Conservation (phyloP, 2,888 invertebrate species). For the Epirrhoe alternata region DNA sequence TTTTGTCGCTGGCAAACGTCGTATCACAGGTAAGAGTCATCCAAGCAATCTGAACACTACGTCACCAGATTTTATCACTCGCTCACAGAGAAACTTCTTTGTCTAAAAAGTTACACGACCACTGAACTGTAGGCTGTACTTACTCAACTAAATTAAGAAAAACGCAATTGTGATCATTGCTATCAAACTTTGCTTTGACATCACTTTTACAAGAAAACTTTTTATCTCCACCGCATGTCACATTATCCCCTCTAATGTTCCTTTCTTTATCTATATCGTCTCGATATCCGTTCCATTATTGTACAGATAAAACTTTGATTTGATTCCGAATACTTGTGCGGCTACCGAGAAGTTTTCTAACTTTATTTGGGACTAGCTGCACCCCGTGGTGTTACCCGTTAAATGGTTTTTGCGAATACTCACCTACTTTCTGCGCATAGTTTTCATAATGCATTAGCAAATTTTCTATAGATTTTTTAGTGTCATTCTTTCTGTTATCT, state of each 20-base stretch:
- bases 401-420: too few relatives aligned
- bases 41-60: too few relatives aligned
- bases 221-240: constrained; percentile 36
- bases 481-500: too few relatives aligned
- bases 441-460: too few relatives aligned
- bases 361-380: constrained; percentile 50
- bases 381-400: not conserved
- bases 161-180: constrained; percentile 9
- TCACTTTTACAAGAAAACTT: constrained; percentile 36
- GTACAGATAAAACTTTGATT: constrained; percentile 81
- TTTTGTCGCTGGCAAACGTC: too few relatives aligned
- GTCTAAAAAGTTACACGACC: not conserved
- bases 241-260: constrained; percentile 56
- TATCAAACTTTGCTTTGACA: constrained; percentile 18
- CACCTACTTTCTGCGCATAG: too few relatives aligned
- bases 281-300: constrained; percentile 80
- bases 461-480: too few relatives aligned
- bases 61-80: too few relatives aligned
- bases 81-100: too few relatives aligned
- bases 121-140: not conserved
- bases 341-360: constrained; percentile 64
- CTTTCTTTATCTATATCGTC: constrained; percentile 67
- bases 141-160: not conserved
- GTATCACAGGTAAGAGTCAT: too few relatives aligned
- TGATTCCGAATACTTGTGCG: constrained; percentile 73